Percentiles rank a stretch among this genome's conserved stretches.
Evolutionary conservation across 2,113 vertebrate species (phyloP).

Genomic region (Neodontobutis hainanensis): DNA sequence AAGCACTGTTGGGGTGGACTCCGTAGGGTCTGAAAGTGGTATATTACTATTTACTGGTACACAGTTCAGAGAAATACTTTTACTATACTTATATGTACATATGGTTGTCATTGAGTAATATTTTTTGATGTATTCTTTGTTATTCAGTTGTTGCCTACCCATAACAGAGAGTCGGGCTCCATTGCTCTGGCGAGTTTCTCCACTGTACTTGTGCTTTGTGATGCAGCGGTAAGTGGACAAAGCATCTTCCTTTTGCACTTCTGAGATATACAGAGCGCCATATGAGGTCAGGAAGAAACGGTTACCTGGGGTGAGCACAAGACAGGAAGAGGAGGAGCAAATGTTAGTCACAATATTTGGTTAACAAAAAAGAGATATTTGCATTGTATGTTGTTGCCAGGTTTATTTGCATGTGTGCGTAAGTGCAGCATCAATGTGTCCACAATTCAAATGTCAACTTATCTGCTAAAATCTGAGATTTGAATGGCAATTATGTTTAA

Average conservation of each 20-base stretch:
- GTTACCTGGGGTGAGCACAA: slow-evolving; percentile 84
- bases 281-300: slow-evolving; percentile 95
- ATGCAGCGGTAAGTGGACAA: slow-evolving; percentile 99
- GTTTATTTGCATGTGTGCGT: slow-evolving; percentile 1
- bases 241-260: slow-evolving; percentile 98
- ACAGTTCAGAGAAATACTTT: too few relatives aligned
- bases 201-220: slow-evolving; percentile 99
- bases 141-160: slow-evolving; percentile 77
- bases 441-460: too few relatives aligned
- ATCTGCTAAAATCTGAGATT: background rate
- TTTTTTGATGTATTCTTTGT: background rate
- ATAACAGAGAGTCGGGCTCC: slow-evolving; percentile 96
- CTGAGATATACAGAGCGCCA: slow-evolving; percentile 97
- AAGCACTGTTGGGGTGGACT: slow-evolving; percentile 92
- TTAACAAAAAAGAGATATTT: slow-evolving; percentile 4
- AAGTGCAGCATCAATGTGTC: background rate
- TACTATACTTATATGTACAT: too few relatives aligned
- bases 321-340: slow-evolving; percentile 3
- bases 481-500: too few relatives aligned
- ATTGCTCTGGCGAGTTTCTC: slow-evolving; percentile 98
- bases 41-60: background rate
- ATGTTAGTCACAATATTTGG: slow-evolving; percentile 11
- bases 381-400: background rate
- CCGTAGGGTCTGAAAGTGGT: slow-evolving; percentile 85
- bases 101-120: too few relatives aligned